Percentiles rank a stretch among this genome's conserved stretches.
Conservation (phyloP, 2,888 invertebrate species). For the Eupithecia insigniata region DNA sequence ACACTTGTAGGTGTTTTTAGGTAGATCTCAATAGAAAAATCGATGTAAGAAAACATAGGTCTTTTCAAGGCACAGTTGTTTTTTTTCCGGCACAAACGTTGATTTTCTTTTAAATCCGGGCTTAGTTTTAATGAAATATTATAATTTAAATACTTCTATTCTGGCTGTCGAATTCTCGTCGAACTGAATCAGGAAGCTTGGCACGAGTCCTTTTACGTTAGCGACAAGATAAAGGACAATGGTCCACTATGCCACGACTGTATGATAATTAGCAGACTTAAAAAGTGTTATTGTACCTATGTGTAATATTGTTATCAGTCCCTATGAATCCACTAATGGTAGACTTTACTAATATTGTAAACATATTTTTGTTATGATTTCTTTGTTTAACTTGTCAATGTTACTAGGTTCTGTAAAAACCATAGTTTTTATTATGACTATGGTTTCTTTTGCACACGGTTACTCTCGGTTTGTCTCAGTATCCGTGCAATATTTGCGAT, state of each 20-base stretch:
- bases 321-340: neutral
- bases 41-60: neutral
- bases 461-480: neutral
- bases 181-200: neutral
- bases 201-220: slow-evolving; percentile 5
- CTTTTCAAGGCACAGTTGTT: neutral
- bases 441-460: too few relatives aligned
- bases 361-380: neutral
- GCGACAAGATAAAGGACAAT: slow-evolving; percentile 1
- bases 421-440: too few relatives aligned
- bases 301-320: neutral
- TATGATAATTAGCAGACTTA: neutral
- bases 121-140: neutral
- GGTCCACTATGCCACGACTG: neutral
- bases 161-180: neutral
- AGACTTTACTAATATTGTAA: neutral
- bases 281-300: neutral
- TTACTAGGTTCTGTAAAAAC: neutral
- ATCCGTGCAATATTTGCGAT: neutral
- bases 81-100: neutral
- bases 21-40: neutral
- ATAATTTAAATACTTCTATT: neutral
- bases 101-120: neutral
- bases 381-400: neutral
- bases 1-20: neutral